Evolutionary conservation across 2,113 vertebrate species (phyloP).

Genomic region (Ramphastos sulfuratus): DNA sequence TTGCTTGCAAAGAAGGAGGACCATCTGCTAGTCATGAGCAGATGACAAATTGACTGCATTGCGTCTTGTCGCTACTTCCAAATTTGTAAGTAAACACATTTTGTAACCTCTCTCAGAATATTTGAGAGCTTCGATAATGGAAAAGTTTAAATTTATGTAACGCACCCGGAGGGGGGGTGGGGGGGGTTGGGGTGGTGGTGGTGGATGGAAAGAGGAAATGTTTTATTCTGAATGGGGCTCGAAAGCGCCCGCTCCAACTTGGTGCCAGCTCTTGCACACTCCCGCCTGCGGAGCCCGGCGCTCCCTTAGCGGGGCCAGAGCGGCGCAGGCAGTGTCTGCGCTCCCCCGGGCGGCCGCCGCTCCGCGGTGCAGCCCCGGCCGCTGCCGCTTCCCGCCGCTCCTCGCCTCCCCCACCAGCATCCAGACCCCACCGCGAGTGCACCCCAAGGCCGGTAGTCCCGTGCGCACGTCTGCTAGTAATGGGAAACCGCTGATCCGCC

Average conservation of each 20-base stretch:
- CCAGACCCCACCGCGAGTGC: too few relatives aligned
- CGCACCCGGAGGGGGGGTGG: neutral
- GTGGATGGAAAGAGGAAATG: neutral
- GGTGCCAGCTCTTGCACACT: neutral
- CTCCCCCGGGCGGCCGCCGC: slow-evolving; percentile 23
- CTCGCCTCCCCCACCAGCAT: neutral
- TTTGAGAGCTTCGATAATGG: slow-evolving; percentile 53
- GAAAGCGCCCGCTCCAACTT: neutral
- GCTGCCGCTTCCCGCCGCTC: neutral
- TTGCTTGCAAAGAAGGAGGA: slow-evolving; percentile 65
- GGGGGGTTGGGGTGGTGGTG: too few relatives aligned
- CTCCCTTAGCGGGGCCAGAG: neutral
- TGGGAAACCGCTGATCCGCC: accelerated
- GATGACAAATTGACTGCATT: slow-evolving; percentile 80
- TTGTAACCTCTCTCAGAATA: slow-evolving; percentile 72
- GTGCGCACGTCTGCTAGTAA: accelerated
- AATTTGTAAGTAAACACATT: slow-evolving; percentile 83
- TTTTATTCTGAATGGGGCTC: slow-evolving; percentile 28
- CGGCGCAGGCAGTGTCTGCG: neutral
- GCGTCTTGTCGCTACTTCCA: slow-evolving; percentile 77
- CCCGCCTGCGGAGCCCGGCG: neutral
- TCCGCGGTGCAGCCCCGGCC: slow-evolving; percentile 44
- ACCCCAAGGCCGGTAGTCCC: neutral
- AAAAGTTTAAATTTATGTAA: slow-evolving; percentile 67
- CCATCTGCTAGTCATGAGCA: slow-evolving; percentile 84